Conservation (phyloP, 1,140 invertebrate genomes). For the Intoshia linei region DNA sequence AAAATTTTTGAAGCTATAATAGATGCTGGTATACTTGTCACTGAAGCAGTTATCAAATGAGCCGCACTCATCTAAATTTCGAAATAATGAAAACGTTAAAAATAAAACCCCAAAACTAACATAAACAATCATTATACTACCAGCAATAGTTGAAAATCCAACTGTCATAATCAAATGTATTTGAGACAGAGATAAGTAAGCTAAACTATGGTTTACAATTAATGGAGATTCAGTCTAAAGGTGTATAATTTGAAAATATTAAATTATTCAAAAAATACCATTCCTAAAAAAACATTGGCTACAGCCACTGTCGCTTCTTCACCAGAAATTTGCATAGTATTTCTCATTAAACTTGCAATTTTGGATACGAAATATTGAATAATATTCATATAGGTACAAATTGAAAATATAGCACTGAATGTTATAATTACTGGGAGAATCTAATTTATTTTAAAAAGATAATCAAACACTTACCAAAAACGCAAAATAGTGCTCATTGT, state of each 20-base stretch:
- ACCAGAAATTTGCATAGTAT: slow-evolving; percentile 14
- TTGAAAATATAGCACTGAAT: slow-evolving; percentile 14
- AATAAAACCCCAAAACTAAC: slow-evolving; percentile 15
- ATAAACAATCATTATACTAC: slow-evolving; percentile 12
- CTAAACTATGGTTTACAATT: slow-evolving; percentile 14
- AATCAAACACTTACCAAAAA: too few species aligned
- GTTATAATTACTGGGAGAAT: slow-evolving; percentile 16
- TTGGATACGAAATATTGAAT: slow-evolving; percentile 31
- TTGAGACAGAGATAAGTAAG: slow-evolving; percentile 15
- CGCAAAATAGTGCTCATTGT: too few species aligned
- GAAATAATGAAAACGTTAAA: too few species aligned
- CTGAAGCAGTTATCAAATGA: slow-evolving; percentile 45
- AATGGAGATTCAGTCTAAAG: slow-evolving; percentile 15
- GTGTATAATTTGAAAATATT: neutral
- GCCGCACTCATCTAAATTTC: too few species aligned
- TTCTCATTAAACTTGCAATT: slow-evolving; percentile 22
- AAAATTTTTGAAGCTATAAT: slow-evolving; percentile 54
- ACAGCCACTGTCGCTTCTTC: slow-evolving; percentile 17
- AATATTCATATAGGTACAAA: slow-evolving; percentile 18
- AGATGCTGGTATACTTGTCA: slow-evolving; percentile 71
- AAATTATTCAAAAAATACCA: slow-evolving; percentile 9
- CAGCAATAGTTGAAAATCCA: slow-evolving; percentile 18
- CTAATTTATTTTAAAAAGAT: too few species aligned
- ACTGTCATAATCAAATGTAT: slow-evolving; percentile 16
- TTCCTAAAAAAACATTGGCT: slow-evolving; percentile 20